Percentiles rank a stretch among this genome's conserved stretches.
Conservation (phyloP, 2,113 vertebrate genomes). For the Corythaixoides concolor region DNA sequence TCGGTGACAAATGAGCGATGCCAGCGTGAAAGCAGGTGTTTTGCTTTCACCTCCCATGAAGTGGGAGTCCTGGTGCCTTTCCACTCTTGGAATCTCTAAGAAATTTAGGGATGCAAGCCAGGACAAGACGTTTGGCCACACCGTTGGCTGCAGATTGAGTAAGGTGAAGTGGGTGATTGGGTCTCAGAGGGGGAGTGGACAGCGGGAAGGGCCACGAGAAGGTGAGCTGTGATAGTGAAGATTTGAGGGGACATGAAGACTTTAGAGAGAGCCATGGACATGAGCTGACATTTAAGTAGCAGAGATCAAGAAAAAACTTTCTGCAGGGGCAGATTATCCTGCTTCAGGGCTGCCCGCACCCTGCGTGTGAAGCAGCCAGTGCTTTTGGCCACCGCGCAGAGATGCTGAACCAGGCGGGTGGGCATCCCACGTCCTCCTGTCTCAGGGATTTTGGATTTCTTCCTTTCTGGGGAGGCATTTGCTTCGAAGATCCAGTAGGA, state of each 20-base stretch:
- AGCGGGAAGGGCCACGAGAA: neutral
- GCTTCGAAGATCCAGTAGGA: neutral
- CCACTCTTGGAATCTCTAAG: neutral
- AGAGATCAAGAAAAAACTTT: neutral
- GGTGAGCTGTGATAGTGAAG: neutral
- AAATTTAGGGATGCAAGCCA: neutral
- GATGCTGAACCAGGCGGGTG: neutral
- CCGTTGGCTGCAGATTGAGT: neutral
- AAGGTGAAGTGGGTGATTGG: neutral
- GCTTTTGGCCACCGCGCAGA: neutral
- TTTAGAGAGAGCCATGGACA: neutral
- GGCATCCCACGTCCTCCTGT: fast-evolving
- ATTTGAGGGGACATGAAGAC: neutral
- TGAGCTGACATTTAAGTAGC: neutral
- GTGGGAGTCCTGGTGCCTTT: neutral
- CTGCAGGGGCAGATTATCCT: neutral
- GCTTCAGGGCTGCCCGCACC: neutral
- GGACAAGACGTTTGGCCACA: neutral
- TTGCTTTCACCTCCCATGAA: neutral
- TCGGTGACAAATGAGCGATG: neutral
- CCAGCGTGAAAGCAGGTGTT: neutral
- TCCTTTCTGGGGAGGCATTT: neutral
- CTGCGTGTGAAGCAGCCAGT: neutral
- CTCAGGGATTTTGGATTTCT: neutral
- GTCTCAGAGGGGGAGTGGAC: neutral